phyloP scores from a whole-genome alignment of 1,140 invertebrate species.

The Atta cephalotes region DNA sequence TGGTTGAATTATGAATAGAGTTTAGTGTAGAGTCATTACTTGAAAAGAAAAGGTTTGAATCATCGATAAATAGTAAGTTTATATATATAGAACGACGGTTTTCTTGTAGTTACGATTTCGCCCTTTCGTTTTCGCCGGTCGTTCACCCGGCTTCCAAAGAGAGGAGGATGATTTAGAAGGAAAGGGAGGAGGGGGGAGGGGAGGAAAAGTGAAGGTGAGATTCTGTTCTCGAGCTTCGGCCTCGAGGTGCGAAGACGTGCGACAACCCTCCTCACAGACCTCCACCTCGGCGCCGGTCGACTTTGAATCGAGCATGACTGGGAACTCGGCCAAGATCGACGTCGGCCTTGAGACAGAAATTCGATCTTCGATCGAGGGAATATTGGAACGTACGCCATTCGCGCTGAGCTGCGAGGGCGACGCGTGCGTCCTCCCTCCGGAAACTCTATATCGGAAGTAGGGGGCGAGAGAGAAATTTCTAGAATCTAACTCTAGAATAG shows the following conservation, averaged over 20 bases:
- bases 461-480: not conserved
- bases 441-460: not conserved
- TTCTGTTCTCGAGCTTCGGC: constrained; percentile 68
- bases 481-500: not conserved
- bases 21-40: constrained; percentile 83
- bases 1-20: constrained; percentile 86
- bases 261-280: constrained; percentile 12
- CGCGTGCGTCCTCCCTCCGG: not conserved
- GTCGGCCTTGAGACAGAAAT: constrained; percentile 28
- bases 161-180: not conserved
- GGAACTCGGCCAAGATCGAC: constrained; percentile 40
- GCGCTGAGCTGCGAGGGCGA: not conserved
- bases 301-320: constrained; percentile 34
- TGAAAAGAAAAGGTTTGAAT: constrained; percentile 71
- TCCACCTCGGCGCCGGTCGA: constrained; percentile 24
- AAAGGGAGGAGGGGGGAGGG: no score
- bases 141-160: constrained; percentile 69
- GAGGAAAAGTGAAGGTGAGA: not conserved
- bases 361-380: constrained; percentile 27
- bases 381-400: not conserved
- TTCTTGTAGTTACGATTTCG: constrained; percentile 70
- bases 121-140: constrained; percentile 66
- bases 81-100: constrained; percentile 67
- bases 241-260: constrained; percentile 23
- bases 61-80: constrained; percentile 74